Percentiles rank a stretch among this genome's conserved stretches.
These are phyloP conservation scores for Drosophila cracens DNA, from an alignment of 2,888 invertebrate species.

Conservation along the genomic window DNA sequence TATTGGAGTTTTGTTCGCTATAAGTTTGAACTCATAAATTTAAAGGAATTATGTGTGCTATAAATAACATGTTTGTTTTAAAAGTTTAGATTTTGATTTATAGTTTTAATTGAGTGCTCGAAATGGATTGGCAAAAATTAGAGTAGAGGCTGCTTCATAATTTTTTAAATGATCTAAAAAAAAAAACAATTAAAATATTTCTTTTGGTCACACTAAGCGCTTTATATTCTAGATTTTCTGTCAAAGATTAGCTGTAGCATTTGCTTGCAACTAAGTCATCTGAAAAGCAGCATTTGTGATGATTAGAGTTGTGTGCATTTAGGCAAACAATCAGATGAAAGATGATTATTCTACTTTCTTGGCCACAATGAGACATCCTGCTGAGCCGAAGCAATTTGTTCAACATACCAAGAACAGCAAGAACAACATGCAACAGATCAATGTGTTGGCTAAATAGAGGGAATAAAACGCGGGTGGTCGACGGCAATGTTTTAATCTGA, in stretches of 20 bases:
- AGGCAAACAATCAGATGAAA: conserved; percentile 12
- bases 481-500: conserved; percentile 39
- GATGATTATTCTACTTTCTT: conserved; percentile 13
- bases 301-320: conserved; percentile 11
- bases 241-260: no score
- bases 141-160: background rate
- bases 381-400: conserved; percentile 56
- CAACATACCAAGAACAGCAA: conserved; percentile 24
- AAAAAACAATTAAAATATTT: conserved; percentile 8
- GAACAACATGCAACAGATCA: conserved; percentile 27
- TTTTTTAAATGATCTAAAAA: background rate
- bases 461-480: background rate
- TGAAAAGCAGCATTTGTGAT: background rate
- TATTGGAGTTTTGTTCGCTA: background rate
- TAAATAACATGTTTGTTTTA: background rate
- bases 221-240: background rate
- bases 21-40: background rate
- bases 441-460: background rate
- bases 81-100: background rate
- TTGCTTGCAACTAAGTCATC: background rate
- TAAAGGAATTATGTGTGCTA: background rate
- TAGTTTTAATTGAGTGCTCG: background rate
- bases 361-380: conserved; percentile 22
- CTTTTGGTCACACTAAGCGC: background rate
- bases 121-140: background rate